These are phyloP conservation scores for Acholoe squamosa DNA, from an alignment of 2,888 invertebrate genomes.

Conservation along the genomic window DNA sequence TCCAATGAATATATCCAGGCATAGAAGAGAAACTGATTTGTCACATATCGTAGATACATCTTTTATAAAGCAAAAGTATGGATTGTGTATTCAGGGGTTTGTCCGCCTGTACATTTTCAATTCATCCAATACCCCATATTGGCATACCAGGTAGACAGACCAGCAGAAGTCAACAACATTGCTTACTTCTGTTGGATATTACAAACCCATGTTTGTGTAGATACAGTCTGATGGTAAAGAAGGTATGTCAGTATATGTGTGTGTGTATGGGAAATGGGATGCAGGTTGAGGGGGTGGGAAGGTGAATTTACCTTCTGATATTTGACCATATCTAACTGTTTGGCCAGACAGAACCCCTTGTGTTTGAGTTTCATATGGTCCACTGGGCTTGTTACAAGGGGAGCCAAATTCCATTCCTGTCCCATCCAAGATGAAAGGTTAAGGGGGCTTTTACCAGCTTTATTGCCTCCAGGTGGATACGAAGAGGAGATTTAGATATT, in stretches of 20 bases:
- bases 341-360: background rate
- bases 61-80: constrained; percentile 14
- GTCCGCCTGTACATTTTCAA: background rate
- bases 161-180: background rate
- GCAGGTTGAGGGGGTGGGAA: constrained; percentile 6
- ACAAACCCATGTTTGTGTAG: constrained; percentile 19
- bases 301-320: background rate
- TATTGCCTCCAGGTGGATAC: background rate
- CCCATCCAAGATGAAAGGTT: background rate
- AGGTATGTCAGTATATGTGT: background rate
- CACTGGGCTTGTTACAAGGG: constrained; percentile 6
- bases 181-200: background rate
- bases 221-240: background rate
- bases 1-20: too few relatives aligned
- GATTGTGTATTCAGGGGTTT: background rate
- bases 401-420: background rate
- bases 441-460: background rate
- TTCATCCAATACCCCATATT: background rate
- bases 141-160: background rate
- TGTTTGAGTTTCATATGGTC: constrained; percentile 5
- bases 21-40: too few relatives aligned
- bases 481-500: too few relatives aligned
- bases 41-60: too few relatives aligned
- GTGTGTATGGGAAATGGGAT: background rate
- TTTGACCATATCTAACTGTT: constrained; percentile 28